phyloP scores from a whole-genome alignment of 2,888 invertebrate genomes.

The Polymixis lichenea region DNA sequence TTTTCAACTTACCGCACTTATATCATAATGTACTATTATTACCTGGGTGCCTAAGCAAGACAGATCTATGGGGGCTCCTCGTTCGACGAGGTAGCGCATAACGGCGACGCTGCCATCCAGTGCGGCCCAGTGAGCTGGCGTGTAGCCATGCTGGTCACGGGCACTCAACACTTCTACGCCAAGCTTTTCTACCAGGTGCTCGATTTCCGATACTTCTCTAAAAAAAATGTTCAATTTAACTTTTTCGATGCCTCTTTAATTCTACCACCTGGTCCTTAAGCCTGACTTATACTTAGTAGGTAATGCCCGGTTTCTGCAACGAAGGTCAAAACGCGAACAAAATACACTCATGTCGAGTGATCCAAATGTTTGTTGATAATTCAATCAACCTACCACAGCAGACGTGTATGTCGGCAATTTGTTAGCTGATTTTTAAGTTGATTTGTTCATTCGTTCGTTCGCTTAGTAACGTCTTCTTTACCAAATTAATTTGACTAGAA shows the following conservation, averaged over 20 bases:
- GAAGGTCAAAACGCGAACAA: neutral
- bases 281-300: neutral
- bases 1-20: no score
- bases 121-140: conserved; percentile 98
- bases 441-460: no score
- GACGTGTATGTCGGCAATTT: neutral
- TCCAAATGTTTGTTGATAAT: conserved; percentile 2
- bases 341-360: conserved; percentile 1
- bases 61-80: conserved; percentile 95
- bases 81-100: conserved; percentile 96
- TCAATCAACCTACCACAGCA: neutral
- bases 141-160: conserved; percentile 97
- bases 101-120: conserved; percentile 97
- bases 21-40: no score
- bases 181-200: conserved; percentile 95
- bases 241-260: neutral
- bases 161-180: conserved; percentile 94
- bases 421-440: neutral
- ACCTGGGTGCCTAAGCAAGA: conserved; percentile 96
- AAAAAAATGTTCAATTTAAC: conserved; percentile 8
- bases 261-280: neutral
- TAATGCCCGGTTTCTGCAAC: neutral
- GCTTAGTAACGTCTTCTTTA: neutral
- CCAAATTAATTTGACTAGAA: neutral
- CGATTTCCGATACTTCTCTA: conserved; percentile 96